Base-by-base conservation (phyloP, 2,888 invertebrate genomes). In the Eurytoma californica region DNA sequence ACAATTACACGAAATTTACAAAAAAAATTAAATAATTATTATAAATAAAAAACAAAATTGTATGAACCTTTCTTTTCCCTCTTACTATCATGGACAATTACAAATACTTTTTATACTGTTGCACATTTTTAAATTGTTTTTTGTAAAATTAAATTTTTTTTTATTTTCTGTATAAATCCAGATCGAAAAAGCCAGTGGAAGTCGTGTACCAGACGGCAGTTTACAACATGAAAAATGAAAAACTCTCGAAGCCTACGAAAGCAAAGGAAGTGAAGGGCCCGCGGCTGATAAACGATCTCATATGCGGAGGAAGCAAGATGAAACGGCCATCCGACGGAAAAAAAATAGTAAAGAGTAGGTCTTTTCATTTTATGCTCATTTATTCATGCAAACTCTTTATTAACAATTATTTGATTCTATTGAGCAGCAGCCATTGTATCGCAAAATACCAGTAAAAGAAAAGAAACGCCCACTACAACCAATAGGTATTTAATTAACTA, bases 121-220 rank as follows among this genome's bases (percentile, higher is more conserved):
- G 2, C 3, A 7, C 3, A 30, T 30, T 30, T 30, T 5, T 30
- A 30, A 3, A 7, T 3, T 30, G 3, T 30, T 30, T 30, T 30
- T 30, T 5, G 7, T 4, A 39, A 39, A 39, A 39, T 24, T 24
- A 24, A 24, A 24, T 24, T 24, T 24, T 24, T 24, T 1, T 57
- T 4, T 18, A 55, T 24, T n/a, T 20, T 47, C 12, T 60, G 58
- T 60, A 60, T 51, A 57, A 24, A 83, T 82, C 28, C 72, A 86
- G 86, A 65, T 80, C 82, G n/a, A 86, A 84, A 75, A 85, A 86
- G 70, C 87, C 87, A 12, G 84, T 86, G 28, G 87, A 88, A 81
- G 86, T 88, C 51, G 86, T 88, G n/a, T 86, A 88, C 76, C 84
- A 87, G 73, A 88, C 87, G 2, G 88, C 87, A n/a, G 85, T 87